phyloP scores from a whole-genome alignment of 2,888 invertebrate species.

The Deilephila elpenor region DNA sequence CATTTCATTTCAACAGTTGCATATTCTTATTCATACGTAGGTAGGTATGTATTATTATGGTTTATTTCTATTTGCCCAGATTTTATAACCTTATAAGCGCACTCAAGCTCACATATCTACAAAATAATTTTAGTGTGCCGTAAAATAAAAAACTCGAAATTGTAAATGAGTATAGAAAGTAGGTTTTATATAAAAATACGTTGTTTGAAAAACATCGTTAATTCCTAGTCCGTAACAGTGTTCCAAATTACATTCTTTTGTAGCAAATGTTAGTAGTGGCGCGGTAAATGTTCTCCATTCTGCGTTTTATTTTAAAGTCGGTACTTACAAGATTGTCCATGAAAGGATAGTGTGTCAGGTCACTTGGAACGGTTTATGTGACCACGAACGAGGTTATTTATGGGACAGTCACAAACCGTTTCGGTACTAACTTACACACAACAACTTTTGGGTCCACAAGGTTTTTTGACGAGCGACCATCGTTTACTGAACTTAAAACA shows the following conservation, averaged over 20 bases:
- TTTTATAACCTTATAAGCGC: too few relatives aligned
- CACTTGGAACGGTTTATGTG: constrained; percentile 31
- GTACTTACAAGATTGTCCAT: background rate
- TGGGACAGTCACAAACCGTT: constrained; percentile 50
- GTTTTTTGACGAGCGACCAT: constrained; percentile 46
- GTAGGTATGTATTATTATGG: too few relatives aligned
- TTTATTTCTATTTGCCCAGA: too few relatives aligned
- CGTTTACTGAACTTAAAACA: constrained; percentile 2
- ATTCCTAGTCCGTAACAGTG: too few relatives aligned
- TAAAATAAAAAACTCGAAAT: too few relatives aligned
- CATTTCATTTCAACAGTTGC: too few relatives aligned
- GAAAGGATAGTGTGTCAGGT: constrained; percentile 11
- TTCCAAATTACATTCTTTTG: background rate
- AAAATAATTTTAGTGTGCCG: too few relatives aligned
- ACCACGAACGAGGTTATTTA: constrained; percentile 46
- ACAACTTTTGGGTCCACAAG: constrained; percentile 51
- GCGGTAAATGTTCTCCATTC: background rate
- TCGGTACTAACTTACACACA: constrained; percentile 49
- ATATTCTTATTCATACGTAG: too few relatives aligned
- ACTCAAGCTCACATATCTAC: too few relatives aligned
- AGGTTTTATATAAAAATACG: too few relatives aligned
- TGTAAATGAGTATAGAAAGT: too few relatives aligned
- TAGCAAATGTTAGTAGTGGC: background rate
- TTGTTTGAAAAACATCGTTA: too few relatives aligned
- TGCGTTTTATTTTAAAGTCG: background rate